Evolutionary conservation across 2,888 invertebrate species (phyloP), one percentile per base, ranked within the genome.

Genomic region (Seladonia tumulorum): DNA sequence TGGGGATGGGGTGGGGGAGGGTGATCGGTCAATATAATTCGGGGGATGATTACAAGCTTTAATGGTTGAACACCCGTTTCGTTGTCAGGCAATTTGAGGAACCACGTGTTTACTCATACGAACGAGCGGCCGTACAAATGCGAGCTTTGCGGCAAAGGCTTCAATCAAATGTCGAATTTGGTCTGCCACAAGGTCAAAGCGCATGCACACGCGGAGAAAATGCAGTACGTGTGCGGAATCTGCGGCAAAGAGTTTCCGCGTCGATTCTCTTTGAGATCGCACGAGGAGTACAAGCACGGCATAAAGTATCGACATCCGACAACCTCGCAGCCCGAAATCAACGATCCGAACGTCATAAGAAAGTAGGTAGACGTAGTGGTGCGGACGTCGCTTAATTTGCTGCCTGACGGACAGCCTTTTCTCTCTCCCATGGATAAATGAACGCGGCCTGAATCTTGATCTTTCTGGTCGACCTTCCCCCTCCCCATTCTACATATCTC

Each of bases 141-240:
- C 94, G 97, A 97, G 90, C 95, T 97, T 72, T 97, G 97, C 94
- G 95, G 96, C 82, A 97, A 97, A 92, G 97, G 97, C 1, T 98
- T 97, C 95, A 98, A 97, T 94, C 97, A 98, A 93, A 97, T 97
- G 96, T 97, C 97, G 16, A 97, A 98, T 94, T 96, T 97, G 81
- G 97, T 97, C 92, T 97, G 97, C 92, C 97, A 98, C 93, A 97
- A 97, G 94, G 96, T 97, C 89, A 97, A 97, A 96, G 97, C 96
- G 7, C 96, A 96, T 86, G 96, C 96, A 81, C 95, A 96, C 85
- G 94, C 95, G 16, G 96, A 96, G 88, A 96, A 96, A 91, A 96
- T 96, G 87, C 95, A 95, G 87, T 96, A 96, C 90, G 92, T 94
- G 18, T 96, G 96, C 90, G 95, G 95, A 81, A 94, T 96, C 74